Conservation (phyloP, 2,113 vertebrate genomes). For the human region DNA sequence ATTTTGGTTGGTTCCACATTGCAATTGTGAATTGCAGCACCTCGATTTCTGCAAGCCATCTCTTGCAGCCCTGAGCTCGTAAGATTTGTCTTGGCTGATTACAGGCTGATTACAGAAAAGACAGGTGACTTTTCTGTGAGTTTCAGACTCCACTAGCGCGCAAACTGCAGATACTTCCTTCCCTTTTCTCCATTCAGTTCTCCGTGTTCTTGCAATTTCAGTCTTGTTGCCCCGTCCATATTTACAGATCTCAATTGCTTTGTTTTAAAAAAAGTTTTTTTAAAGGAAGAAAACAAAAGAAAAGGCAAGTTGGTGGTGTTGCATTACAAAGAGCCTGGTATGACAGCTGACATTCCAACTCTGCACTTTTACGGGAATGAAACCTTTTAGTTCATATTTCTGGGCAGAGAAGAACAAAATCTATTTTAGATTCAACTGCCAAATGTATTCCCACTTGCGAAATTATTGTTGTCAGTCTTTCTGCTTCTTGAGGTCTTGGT, state of each 20-base stretch:
- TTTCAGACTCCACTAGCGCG: not conserved
- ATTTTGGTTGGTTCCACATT: too few species aligned
- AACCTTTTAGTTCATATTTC: constrained; percentile 48
- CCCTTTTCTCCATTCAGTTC: not conserved
- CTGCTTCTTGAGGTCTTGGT: not conserved
- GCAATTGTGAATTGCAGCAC: not conserved
- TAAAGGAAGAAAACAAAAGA: not conserved
- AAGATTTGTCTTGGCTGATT: not conserved
- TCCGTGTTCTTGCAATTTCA: not conserved
- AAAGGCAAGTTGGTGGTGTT: not conserved
- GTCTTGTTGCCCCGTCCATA: not conserved
- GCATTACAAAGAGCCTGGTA: not conserved
- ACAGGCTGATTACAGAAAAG: too few species aligned
- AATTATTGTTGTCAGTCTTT: not conserved
- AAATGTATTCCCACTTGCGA: not conserved
- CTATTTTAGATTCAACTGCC: constrained; percentile 15
- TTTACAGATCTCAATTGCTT: not conserved
- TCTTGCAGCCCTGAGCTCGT: not conserved
- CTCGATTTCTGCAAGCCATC: not conserved
- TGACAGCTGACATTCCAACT: constrained; percentile 32
- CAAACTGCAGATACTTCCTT: not conserved
- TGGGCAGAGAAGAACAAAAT: constrained; percentile 39
- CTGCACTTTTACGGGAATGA: not conserved
- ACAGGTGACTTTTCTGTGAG: not conserved
- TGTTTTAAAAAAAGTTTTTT: not conserved